Evolutionary conservation across 2,797 vertebrate genomes (phyloP).

Genomic region (Danio jaintianensis): DNA sequence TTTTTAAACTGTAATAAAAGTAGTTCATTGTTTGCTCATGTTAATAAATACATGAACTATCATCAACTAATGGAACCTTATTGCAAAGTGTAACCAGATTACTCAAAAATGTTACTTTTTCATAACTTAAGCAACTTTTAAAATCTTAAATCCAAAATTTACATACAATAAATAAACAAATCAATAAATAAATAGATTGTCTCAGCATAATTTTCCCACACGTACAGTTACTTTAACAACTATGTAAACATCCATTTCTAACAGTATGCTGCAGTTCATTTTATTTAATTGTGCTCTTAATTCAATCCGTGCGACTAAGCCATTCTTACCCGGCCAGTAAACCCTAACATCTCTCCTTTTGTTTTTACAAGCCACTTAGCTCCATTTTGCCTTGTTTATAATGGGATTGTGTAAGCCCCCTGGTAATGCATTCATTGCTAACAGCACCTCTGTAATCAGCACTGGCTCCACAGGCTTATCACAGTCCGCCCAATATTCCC

Average conservation of each 20-base stretch:
- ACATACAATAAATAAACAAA: too few species aligned
- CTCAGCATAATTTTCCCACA: neutral
- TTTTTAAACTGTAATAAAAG: too few species aligned
- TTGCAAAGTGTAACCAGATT: too few species aligned
- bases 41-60: too few species aligned
- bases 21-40: too few species aligned
- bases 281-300: neutral
- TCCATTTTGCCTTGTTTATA: constrained; percentile 21
- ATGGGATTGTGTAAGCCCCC: constrained; percentile 6
- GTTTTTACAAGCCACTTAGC: constrained; percentile 27
- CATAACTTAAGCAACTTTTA: too few species aligned
- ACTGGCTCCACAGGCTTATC: constrained; percentile 19
- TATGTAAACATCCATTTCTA: neutral
- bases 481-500: neutral
- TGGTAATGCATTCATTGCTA: neutral
- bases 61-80: too few species aligned
- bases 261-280: neutral
- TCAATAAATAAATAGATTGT: too few species aligned
- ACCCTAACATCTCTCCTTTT: neutral
- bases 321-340: constrained; percentile 7
- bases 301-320: neutral
- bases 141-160: too few species aligned
- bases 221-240: constrained; percentile 3
- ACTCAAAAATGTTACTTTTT: too few species aligned
- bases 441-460: constrained; percentile 17